A percentile compares a stretch with the other conserved stretches of the same genome.
phyloP scores from a whole-genome alignment of 2,888 invertebrate species.

The Cactoblastis cactorum region DNA sequence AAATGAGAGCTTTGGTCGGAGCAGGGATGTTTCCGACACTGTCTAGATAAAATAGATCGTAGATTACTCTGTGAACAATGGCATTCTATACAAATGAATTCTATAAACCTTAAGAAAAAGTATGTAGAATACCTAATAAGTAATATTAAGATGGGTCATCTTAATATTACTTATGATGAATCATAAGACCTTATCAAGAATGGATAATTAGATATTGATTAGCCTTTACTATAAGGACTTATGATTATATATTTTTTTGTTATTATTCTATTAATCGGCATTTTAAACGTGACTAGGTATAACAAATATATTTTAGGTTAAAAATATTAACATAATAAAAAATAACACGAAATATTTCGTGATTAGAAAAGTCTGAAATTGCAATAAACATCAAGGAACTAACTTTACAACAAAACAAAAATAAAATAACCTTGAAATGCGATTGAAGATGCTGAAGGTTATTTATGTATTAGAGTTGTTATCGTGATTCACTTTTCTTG shows the following conservation, averaged over 20 bases:
- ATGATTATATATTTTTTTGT: no score
- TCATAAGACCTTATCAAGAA: no score
- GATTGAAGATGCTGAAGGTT: constrained; percentile 21
- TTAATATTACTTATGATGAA: no score
- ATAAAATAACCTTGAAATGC: constrained; percentile 39
- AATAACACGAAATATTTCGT: not conserved
- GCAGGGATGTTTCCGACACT: not conserved
- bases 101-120: no score
- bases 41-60: not conserved
- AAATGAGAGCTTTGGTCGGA: not conserved
- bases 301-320: no score
- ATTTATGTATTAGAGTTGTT: constrained; percentile 30
- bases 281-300: no score
- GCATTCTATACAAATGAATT: not conserved
- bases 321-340: no score
- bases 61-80: not conserved
- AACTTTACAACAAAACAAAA: constrained; percentile 29
- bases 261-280: no score
- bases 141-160: not conserved
- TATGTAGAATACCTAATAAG: no score
- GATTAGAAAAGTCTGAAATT: not conserved
- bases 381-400: not conserved
- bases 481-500: constrained; percentile 15
- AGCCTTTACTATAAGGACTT: no score
- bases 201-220: no score